Base-by-base conservation (phyloP, 2,888 invertebrate species). In the Anticlea derivata region DNA sequence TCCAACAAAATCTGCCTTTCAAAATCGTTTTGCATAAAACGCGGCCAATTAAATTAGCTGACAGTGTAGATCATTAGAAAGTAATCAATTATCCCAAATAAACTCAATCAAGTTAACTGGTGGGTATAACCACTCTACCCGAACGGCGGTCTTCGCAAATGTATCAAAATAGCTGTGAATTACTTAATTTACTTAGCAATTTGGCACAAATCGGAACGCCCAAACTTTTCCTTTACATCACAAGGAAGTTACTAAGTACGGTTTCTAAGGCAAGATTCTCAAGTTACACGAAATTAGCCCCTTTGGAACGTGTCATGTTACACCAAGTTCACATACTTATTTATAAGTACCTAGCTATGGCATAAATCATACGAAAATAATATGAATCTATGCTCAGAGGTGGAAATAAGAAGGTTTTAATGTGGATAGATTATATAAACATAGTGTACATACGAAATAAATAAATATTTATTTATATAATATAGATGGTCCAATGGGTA, bases 221-320 rank as follows among this genome's bases (percentile, higher is more conserved):
- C 60, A 51, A 71, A 71, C 66, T 70, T 73, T 63, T 67, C 57
- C 61, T 55, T 64, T 58, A 59, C 63, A 60, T 66, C 57, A 43
- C 31, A 61, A 52, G 45, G 50, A 66, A 67, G 64, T 65, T 65
- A 52, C 40, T 43, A 50, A 39, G 49, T 50, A 55, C 50, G 58
- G 58, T 55, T 65, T 62, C 59, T 41, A 52, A 39, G 50, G 54
- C 55, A 57, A 55, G 50, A 61, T 46, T 47, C 47, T 76, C 71
- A 61, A 63, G 63, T 79, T 76, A 67, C 74, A 59, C 51, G 55
- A 33, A 70, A 80, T 81, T 75, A 78, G 68, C 72, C 73, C 72
- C 78, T 40, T 45, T 66, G 78, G 66, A 76, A 62, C 58, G 40
- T 27, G 50, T 41, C 30, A 55, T 48, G 34, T 31, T 38, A 46